A percentile compares a stretch with the other conserved stretches of the same genome.
Conservation (phyloP, 2,113 vertebrate species). For the Neogale vison region DNA sequence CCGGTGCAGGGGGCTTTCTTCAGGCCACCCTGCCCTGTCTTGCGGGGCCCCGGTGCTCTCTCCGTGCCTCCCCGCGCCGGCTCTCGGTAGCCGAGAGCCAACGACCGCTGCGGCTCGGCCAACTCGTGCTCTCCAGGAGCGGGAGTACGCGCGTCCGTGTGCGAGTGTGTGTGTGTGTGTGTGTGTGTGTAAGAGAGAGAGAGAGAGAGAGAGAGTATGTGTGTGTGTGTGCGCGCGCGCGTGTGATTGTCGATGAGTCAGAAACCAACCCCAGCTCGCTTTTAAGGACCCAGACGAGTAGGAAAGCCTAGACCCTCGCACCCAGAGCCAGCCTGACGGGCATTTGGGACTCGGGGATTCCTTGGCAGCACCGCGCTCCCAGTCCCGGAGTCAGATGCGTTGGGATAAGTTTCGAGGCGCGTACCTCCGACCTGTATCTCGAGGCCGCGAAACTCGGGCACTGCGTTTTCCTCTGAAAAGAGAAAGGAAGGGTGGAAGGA, state of each 20-base stretch:
- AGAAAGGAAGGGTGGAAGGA: not conserved
- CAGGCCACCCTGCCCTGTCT: not conserved
- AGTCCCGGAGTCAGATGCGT: not conserved
- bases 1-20: not conserved
- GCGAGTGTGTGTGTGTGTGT: not conserved
- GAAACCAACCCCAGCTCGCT: conserved; percentile 42
- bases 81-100: not conserved
- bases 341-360: not conserved
- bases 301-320: not conserved
- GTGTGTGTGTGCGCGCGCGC: not conserved
- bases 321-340: not conserved
- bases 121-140: conserved; percentile 65
- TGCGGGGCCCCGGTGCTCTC: not conserved
- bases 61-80: not conserved
- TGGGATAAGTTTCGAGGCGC: conserved; percentile 68
- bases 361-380: not conserved
- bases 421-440: conserved; percentile 24
- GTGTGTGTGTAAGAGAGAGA: not conserved
- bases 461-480: not conserved
- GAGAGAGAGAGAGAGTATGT: no score
- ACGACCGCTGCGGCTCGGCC: not conserved
- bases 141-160: not conserved
- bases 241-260: conserved; percentile 47
- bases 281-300: conserved; percentile 33
- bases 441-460: not conserved